phyloP scores from a whole-genome alignment of 1,140 invertebrate species.

The Chionoecetes opilio region DNA sequence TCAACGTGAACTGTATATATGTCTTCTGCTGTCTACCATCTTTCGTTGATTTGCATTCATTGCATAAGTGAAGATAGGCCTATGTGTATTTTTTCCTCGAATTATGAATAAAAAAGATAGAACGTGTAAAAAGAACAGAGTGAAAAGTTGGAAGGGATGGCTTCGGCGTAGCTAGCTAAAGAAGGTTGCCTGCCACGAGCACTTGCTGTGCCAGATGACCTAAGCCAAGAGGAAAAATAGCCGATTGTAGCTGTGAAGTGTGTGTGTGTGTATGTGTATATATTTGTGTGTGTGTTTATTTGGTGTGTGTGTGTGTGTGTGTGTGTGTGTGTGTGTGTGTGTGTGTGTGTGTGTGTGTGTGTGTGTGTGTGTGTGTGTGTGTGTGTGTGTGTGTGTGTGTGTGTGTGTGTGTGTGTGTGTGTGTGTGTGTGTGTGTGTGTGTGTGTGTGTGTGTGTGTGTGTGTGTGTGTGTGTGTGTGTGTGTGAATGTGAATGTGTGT shows the following conservation, averaged over 20 bases:
- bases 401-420: constrained; percentile 18
- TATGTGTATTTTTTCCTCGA: not conserved
- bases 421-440: constrained; percentile 4
- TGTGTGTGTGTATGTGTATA: constrained; percentile 27
- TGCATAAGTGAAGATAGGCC: not conserved
- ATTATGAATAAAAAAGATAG: not conserved
- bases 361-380: constrained; percentile 27
- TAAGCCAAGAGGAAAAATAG: constrained; percentile 46
- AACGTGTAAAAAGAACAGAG: not conserved
- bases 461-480: constrained; percentile 18
- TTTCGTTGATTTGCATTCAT: not conserved
- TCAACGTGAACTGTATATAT: not conserved
- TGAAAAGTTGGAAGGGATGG: not conserved
- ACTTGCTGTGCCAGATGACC: constrained; percentile 24
- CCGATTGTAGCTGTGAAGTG: constrained; percentile 34
- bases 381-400: constrained; percentile 18
- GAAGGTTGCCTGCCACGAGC: constrained; percentile 41
- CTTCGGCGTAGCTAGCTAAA: constrained; percentile 19
- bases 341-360: constrained; percentile 27
- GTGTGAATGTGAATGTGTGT: not conserved
- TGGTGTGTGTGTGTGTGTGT: constrained; percentile 47
- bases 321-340: constrained; percentile 1
- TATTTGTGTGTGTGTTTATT: constrained; percentile 35
- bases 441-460: constrained; percentile 18
- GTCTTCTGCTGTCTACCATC: not conserved